Conservation (phyloP, 1,140 invertebrate genomes). For the Drosophila asahinai region DNA sequence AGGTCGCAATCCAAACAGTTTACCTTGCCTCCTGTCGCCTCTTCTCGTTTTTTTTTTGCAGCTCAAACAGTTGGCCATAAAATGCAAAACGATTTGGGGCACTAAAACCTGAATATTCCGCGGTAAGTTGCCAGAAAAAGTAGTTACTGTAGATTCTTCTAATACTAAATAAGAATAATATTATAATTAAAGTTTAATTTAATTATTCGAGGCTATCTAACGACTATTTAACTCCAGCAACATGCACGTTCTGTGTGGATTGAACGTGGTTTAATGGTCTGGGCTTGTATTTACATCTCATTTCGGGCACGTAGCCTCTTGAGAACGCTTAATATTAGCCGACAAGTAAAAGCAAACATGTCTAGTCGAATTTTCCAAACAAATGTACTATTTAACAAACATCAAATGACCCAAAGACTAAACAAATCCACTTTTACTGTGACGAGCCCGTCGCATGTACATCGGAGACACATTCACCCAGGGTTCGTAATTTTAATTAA, state of each 20-base stretch:
- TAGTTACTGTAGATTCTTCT: not conserved
- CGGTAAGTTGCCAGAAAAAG: not conserved
- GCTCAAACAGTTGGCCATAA: conserved; percentile 13
- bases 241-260: too few relatives aligned
- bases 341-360: conserved; percentile 16
- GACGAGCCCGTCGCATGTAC: not conserved
- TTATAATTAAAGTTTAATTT: not conserved
- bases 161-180: too few relatives aligned
- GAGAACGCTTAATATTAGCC: not conserved
- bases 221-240: too few relatives aligned
- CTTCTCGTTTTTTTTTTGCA: not conserved
- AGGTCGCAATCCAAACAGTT: conserved; percentile 19
- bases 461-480: conserved; percentile 15
- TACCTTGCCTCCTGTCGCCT: not conserved
- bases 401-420: conserved; percentile 9
- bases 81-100: conserved; percentile 1
- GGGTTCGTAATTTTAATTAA: conserved; percentile 69
- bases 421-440: conserved; percentile 14
- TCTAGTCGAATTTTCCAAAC: conserved; percentile 14
- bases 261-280: not conserved
- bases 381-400: conserved; percentile 28
- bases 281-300: not conserved
- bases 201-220: not conserved
- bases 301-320: not conserved
- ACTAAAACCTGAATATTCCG: not conserved